Evolutionary conservation across 2,888 invertebrate genomes (phyloP), one percentile per base, ranked within the genome.

Genomic region (Thelaira solivaga): DNA sequence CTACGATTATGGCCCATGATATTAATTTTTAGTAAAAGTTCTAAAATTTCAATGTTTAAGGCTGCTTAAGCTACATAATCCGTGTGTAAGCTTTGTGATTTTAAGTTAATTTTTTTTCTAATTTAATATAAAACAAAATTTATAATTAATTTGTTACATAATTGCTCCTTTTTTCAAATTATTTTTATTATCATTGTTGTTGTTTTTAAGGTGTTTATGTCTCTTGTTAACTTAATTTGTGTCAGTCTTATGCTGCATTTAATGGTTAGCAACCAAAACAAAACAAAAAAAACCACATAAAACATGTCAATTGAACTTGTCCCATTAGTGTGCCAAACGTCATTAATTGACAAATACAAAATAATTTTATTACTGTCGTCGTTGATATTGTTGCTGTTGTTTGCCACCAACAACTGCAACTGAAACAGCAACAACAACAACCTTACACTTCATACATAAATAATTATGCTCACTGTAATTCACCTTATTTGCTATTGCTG

Each of bases 321-420:
- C 69, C 69, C 69, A 74, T 78, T 78, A 78, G 74, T 78, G 78
- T 78, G 78, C 78, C 78, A 78, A 78, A 78, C 74, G 78, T 78
- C 78, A 78, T 61, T 74, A 65, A 74, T 47, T 64, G 69, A 78
- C 78, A 77, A 47, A 76, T 47, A 55, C 59, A 65, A 72, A 53
- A 72, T 67, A 53, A 61, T 59, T 62, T 65, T 57, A 24, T 41
- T 26, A 16, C 16, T 34, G 29, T 16, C 39, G 6, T 20, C 16
- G 43, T n/a, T 18, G 34, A 31, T 47, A 13, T 7, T 13, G 16
- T 10, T 29, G 34, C 13, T 16, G 29, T 4, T 45, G 36, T 31
- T 20, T 22, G 1, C 22, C 2, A 2, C 29, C n/a, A n/a, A n/a
- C n/a, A n/a, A n/a, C n/a, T n/a, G n/a, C n/a, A n/a, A n/a, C n/a